These are phyloP conservation scores for Zapornia atra DNA, from an alignment of 2,113 vertebrate species.

Conservation along the genomic window DNA sequence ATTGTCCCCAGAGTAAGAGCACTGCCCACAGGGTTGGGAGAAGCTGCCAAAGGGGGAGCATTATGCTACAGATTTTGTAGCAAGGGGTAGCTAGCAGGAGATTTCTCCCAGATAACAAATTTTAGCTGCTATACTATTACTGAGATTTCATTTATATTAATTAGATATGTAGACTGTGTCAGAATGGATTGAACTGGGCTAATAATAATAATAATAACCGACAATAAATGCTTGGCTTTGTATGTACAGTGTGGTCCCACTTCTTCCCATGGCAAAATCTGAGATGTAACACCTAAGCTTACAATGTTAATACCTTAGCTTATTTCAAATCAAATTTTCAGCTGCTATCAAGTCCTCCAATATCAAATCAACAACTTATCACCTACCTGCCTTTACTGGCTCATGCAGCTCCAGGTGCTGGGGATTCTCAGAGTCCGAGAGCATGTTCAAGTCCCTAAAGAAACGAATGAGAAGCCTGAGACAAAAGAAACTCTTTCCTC, in stretches of 20 bases:
- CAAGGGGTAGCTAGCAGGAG: not conserved
- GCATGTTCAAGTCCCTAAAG: slow-evolving; percentile 94
- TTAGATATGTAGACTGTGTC: not conserved
- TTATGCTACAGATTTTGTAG: not conserved
- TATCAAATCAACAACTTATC: not conserved
- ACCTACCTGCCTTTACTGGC: slow-evolving; percentile 87
- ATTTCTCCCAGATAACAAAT: not conserved
- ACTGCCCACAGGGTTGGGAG: fast-evolving
- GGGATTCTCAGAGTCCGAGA: slow-evolving; percentile 89
- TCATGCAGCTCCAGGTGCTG: slow-evolving; percentile 91
- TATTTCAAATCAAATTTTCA: not conserved
- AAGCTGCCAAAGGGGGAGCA: not conserved
- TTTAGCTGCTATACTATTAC: not conserved
- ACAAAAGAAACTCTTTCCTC: slow-evolving; percentile 56
- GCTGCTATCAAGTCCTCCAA: not conserved
- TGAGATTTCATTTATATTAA: not conserved
- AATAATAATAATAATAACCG: not conserved
- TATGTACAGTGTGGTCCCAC: not conserved
- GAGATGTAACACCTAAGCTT: not conserved
- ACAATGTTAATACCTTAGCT: not conserved
- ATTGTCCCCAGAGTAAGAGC: not conserved
- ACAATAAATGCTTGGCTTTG: not conserved
- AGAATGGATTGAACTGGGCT: not conserved
- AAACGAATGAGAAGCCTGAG: slow-evolving; percentile 61
- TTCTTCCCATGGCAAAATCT: not conserved